phyloP scores from a whole-genome alignment of 2,888 invertebrate genomes.

The Phalangium opilio region DNA sequence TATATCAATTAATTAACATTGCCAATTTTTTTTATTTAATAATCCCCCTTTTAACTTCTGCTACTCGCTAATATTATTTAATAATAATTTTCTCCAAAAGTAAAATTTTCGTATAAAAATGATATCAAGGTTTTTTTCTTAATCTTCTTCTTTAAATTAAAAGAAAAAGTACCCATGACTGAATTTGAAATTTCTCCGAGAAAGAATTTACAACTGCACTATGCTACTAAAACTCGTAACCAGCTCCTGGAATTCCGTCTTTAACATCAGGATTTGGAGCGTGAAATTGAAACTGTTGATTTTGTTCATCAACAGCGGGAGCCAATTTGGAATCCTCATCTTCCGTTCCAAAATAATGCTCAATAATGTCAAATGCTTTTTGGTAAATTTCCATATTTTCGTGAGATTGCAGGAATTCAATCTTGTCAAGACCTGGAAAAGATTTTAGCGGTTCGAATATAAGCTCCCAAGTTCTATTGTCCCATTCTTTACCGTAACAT shows the following conservation, averaged over 20 bases:
- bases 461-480: conserved; percentile 7
- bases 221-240: conserved; percentile 11
- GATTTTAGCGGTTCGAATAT: conserved; percentile 13
- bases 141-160: too few species aligned
- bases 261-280: conserved; percentile 18
- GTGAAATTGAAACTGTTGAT: conserved; percentile 40
- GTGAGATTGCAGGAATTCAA: conserved; percentile 92
- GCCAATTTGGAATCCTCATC: conserved; percentile 57
- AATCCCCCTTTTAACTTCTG: too few species aligned
- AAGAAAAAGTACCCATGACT: too few species aligned
- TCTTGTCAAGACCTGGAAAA: conserved; percentile 77
- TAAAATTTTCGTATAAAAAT: too few species aligned
- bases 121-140: too few species aligned
- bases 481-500: conserved; percentile 83
- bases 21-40: too few species aligned
- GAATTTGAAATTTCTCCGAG: too few species aligned
- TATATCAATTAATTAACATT: too few species aligned
- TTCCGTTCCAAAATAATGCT: conserved; percentile 76
- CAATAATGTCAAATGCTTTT: conserved; percentile 92
- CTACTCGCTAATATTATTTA: too few species aligned
- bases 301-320: conserved; percentile 47
- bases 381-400: conserved; percentile 93
- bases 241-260: conserved; percentile 10
- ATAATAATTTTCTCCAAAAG: too few species aligned
- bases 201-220: too few species aligned